phyloP scores from a whole-genome alignment of 2,113 vertebrate species.

The Procapra przewalskii region DNA sequence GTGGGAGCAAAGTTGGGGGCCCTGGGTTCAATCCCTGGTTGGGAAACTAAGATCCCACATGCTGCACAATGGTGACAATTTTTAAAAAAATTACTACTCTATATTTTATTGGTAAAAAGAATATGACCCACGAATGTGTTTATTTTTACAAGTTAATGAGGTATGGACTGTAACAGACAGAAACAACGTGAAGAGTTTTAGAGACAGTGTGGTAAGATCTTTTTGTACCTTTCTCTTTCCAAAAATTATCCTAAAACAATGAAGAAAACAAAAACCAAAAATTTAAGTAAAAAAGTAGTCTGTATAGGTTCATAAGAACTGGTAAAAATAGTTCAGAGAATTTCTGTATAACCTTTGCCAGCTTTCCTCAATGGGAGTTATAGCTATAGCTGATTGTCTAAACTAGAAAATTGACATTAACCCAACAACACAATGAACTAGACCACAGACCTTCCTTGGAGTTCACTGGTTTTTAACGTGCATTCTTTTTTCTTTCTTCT shows the following conservation, averaged over 20 bases:
- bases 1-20: background rate
- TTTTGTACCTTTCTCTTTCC: background rate
- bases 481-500: background rate
- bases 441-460: background rate
- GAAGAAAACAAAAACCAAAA: background rate
- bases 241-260: background rate
- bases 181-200: background rate
- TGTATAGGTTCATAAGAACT: background rate
- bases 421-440: background rate
- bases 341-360: background rate
- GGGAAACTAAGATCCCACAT: background rate
- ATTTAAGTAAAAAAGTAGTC: background rate
- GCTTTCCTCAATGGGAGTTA: background rate
- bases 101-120: background rate
- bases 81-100: background rate
- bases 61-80: background rate
- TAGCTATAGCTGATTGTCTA: background rate
- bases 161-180: background rate
- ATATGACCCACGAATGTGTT: background rate
- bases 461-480: background rate
- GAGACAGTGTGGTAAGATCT: background rate
- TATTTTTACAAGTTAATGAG: background rate
- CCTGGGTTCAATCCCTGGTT: background rate
- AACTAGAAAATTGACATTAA: background rate
- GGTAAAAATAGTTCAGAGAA: background rate